Conservation (phyloP, 2,888 invertebrate genomes). For the Pycnomerus fuliginosus region DNA sequence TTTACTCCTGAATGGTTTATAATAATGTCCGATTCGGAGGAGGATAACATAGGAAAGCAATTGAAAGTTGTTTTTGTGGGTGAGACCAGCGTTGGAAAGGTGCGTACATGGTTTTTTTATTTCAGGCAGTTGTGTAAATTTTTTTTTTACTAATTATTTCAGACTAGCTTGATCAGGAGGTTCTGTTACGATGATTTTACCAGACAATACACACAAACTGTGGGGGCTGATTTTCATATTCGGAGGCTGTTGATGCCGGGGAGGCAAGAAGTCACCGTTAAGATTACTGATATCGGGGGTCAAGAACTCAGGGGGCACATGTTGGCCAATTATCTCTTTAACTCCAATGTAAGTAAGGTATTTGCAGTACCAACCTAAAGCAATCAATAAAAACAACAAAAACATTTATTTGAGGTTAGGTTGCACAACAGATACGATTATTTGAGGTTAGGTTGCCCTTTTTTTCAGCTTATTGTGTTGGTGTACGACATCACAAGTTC, state of each 20-base stretch:
- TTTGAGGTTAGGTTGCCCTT: too few species aligned
- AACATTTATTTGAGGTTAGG: too few species aligned
- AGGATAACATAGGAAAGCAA: constrained; percentile 63
- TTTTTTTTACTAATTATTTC: constrained; percentile 29
- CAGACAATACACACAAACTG: constrained; percentile 62
- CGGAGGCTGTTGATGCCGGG: constrained; percentile 62
- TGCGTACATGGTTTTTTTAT: constrained; percentile 50
- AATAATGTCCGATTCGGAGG: constrained; percentile 68
- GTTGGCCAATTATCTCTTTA: constrained; percentile 73
- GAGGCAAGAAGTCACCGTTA: constrained; percentile 63
- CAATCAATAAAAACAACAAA: too few species aligned
- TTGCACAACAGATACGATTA: too few species aligned
- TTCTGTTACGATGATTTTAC: constrained; percentile 69
- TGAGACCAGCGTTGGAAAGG: constrained; percentile 80
- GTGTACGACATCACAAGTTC: constrained; percentile 83
- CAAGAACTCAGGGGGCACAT: constrained; percentile 73
- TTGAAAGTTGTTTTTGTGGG: constrained; percentile 79
- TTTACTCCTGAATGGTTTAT: constrained; percentile 20
- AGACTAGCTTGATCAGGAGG: constrained; percentile 65
- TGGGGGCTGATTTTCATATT: constrained; percentile 72
- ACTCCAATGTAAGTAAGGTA: constrained; percentile 64
- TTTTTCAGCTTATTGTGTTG: constrained; percentile 69
- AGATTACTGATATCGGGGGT: constrained; percentile 85
- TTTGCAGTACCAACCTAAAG: too few species aligned
- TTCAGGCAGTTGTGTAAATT: neutral